Conservation (phyloP, 2,113 vertebrate genomes). For the Heterocephalus glaber region DNA sequence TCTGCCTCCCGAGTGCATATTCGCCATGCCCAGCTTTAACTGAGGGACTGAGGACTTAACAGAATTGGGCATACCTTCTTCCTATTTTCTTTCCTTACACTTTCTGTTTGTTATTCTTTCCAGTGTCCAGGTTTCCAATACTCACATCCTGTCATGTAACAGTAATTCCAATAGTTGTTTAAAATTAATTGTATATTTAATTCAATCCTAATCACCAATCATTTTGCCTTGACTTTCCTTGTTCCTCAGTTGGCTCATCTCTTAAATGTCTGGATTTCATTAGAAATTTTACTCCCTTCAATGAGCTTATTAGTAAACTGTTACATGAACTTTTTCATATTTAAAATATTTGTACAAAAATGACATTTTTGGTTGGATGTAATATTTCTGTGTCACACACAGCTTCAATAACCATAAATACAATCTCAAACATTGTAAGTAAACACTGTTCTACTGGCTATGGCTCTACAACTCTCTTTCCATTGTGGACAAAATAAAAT, state of each 20-base stretch:
- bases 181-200: conserved; percentile 21
- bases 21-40: neutral
- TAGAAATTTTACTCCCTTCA: neutral
- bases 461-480: neutral
- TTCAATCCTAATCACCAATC: neutral
- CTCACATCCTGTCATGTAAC: neutral
- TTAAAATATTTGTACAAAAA: conserved; percentile 3
- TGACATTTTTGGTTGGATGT: neutral
- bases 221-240: neutral
- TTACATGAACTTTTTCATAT: neutral
- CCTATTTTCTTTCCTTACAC: neutral
- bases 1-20: neutral
- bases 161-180: neutral
- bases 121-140: neutral
- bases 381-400: neutral
- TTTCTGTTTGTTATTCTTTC: neutral
- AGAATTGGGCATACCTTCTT: neutral
- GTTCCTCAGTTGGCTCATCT: neutral
- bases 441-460: neutral
- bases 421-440: neutral
- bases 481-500: neutral
- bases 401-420: neutral
- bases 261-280: neutral
- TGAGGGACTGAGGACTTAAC: neutral
- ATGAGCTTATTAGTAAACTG: neutral